Conservation (phyloP, 92 coral and sea anemone genomes). For the Meandrina meandrites region DNA sequence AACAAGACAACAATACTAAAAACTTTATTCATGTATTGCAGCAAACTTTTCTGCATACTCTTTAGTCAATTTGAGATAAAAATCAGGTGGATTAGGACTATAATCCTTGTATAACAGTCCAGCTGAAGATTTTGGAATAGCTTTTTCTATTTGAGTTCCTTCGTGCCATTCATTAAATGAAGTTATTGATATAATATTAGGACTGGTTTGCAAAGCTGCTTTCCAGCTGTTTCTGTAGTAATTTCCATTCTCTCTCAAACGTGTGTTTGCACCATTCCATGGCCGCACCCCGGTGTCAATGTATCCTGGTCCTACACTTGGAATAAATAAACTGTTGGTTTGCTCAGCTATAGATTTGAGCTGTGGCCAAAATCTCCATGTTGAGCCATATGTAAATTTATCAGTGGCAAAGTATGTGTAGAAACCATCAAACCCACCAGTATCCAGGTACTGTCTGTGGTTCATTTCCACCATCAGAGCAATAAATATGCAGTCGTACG, state of each 20-base stretch:
- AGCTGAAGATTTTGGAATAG: conserved; percentile 74
- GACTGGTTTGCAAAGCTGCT: conserved; percentile 81
- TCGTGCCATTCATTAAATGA: conserved; percentile 99
- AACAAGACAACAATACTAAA: not conserved
- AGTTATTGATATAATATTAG: conserved; percentile 83
- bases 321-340: conserved; percentile 82
- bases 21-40: not conserved
- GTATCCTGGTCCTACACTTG: conserved; percentile 98
- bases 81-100: conserved; percentile 73
- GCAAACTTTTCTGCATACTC: conserved; percentile 66
- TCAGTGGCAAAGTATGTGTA: conserved; percentile 96
- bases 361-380: conserved; percentile 85
- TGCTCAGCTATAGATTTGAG: conserved; percentile 76
- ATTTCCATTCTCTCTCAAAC: conserved; percentile 76
- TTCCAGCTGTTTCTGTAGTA: conserved; percentile 90
- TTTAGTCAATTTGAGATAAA: conserved; percentile 77
- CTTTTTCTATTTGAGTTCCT: conserved; percentile 97
- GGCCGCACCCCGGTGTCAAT: conserved; percentile 90
- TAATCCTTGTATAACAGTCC: conserved; percentile 80
- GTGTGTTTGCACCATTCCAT: conserved; percentile 83
- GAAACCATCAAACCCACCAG: conserved; percentile 96
- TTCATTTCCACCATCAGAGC: conserved; percentile 82
- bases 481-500: conserved; percentile 91
- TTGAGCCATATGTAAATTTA: conserved; percentile 90
- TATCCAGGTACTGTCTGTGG: conserved; percentile 71